Evolutionary conservation across 2,113 vertebrate species (phyloP).

Genomic region (Gymnobelideus leadbeateri): DNA sequence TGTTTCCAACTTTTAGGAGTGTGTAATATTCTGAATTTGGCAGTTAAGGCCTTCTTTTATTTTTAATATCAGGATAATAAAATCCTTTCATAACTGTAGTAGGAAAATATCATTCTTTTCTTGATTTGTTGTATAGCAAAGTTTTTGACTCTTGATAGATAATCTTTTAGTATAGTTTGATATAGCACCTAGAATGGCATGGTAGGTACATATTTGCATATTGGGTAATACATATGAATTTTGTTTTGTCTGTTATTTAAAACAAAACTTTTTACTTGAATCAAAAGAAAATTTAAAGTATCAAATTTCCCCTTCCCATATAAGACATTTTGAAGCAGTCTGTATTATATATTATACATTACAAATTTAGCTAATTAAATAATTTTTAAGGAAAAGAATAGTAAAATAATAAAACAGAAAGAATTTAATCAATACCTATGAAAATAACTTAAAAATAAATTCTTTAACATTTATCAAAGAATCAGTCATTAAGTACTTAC

Average conservation of each 20-base stretch:
- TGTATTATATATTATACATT: neutral
- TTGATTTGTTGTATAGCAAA: neutral
- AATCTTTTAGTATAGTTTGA: slow-evolving; percentile 35
- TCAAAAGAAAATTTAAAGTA: slow-evolving; percentile 14
- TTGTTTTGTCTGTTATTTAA: neutral
- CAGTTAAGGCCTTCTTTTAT: neutral
- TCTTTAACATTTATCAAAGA: neutral
- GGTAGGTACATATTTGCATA: neutral
- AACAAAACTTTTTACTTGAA: slow-evolving; percentile 26
- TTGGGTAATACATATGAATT: neutral
- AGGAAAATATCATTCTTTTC: neutral
- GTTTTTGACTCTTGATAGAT: neutral
- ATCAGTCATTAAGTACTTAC: neutral
- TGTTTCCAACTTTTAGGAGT: neutral
- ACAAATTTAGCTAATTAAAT: slow-evolving; percentile 12
- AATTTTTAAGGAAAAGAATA: neutral
- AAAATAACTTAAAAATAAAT: neutral
- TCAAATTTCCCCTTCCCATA: neutral
- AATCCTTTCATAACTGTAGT: slow-evolving; percentile 12
- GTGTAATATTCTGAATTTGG: neutral
- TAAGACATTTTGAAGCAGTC: neutral
- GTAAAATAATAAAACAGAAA: neutral
- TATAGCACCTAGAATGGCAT: neutral
- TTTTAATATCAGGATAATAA: slow-evolving; percentile 49
- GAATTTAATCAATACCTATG: neutral